phyloP scores from a whole-genome alignment of 2,113 vertebrate genomes.

The Sisor rabdophorus region DNA sequence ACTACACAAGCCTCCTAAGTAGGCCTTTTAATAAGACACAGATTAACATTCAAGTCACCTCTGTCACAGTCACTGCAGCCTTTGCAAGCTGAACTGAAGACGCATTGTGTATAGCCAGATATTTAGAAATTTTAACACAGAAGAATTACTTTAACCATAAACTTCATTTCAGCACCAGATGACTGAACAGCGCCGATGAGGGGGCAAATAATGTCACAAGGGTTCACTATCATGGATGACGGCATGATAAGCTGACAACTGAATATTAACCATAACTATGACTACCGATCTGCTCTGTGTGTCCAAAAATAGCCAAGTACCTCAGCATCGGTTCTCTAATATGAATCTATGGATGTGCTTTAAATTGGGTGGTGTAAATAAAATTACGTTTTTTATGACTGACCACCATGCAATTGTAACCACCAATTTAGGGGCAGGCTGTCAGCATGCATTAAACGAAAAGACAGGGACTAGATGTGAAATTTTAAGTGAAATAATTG shows the following conservation, averaged over 20 bases:
- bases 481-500: neutral
- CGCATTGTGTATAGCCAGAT: conserved; percentile 8
- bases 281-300: neutral
- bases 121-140: conserved; percentile 11
- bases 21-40: conserved; percentile 11
- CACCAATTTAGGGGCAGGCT: neutral
- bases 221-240: neutral
- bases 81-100: conserved; percentile 15
- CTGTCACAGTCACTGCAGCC: conserved; percentile 23
- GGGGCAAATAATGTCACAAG: conserved; percentile 8
- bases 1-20: conserved; percentile 3
- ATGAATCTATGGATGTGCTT: neutral
- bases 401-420: neutral
- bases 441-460: neutral
- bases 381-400: neutral
- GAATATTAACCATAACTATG: neutral
- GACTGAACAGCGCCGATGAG: conserved; percentile 41
- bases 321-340: neutral
- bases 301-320: neutral
- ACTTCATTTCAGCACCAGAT: conserved; percentile 39
- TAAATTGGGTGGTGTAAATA: neutral
- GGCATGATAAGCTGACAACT: neutral
- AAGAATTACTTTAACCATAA: neutral
- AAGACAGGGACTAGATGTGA: neutral
- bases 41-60: conserved; percentile 30